phyloP scores from a whole-genome alignment of 2,113 vertebrate species.

The Hydrolagus affinis region DNA sequence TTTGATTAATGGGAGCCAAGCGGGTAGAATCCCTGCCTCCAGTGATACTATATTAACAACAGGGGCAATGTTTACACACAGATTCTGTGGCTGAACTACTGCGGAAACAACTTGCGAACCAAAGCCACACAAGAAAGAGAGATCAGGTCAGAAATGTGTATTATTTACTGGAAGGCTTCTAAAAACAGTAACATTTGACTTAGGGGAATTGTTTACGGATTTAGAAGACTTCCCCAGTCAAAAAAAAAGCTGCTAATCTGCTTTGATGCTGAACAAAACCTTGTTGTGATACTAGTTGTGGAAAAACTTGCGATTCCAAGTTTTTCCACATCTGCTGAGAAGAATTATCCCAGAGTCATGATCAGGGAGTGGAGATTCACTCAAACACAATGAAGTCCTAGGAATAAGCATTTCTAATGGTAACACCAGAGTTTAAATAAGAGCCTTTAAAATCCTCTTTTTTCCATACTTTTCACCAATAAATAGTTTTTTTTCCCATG shows the following conservation, averaged over 20 bases:
- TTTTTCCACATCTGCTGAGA: not conserved
- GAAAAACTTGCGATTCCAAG: not conserved
- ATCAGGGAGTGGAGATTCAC: not conserved
- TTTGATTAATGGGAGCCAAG: too few relatives aligned
- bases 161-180: not conserved
- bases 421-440: too few relatives aligned
- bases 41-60: too few relatives aligned
- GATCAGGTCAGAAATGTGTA: not conserved
- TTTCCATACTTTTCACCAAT: too few relatives aligned
- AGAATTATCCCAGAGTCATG: not conserved
- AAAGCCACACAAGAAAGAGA: not conserved
- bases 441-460: too few relatives aligned
- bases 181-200: not conserved
- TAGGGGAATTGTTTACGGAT: not conserved
- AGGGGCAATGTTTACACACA: not conserved
- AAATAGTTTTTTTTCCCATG: too few relatives aligned
- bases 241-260: not conserved
- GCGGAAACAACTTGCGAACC: not conserved
- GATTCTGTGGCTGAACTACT: not conserved
- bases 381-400: too few relatives aligned
- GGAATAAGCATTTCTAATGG: too few relatives aligned
- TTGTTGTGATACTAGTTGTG: too few relatives aligned
- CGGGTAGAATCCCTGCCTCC: too few relatives aligned
- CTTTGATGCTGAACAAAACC: not conserved
- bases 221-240: not conserved